These are phyloP conservation scores for Hololepta plana DNA, from an alignment of 2,888 invertebrate genomes.

Conservation along the genomic window DNA sequence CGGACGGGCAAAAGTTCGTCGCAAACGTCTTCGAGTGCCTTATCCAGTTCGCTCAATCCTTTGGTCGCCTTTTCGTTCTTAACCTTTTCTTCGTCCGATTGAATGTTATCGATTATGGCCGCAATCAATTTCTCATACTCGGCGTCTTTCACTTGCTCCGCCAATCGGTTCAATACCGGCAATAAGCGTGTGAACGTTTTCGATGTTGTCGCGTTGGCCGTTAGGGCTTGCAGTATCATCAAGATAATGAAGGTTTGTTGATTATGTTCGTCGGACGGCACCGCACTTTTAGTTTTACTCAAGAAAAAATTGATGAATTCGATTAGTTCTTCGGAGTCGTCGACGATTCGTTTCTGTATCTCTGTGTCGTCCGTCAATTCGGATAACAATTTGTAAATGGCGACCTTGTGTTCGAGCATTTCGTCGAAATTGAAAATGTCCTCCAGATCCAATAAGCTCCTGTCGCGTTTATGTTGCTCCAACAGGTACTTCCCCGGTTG, in stretches of 20 bases:
- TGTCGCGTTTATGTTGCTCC: conserved; percentile 13
- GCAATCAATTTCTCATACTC: conserved; percentile 1
- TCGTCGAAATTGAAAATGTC: conserved; percentile 22
- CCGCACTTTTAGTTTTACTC: not conserved
- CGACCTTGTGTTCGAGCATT: conserved; percentile 24
- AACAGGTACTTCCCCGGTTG: conserved; percentile 19
- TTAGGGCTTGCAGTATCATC: too few species aligned
- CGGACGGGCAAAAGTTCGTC: conserved; percentile 59
- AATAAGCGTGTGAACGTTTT: conserved; percentile 7
- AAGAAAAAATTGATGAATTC: not conserved
- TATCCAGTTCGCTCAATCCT: conserved; percentile 31
- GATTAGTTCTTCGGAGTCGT: conserved; percentile 20
- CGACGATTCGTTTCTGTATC: conserved; percentile 27
- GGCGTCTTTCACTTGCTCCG: conserved; percentile 5
- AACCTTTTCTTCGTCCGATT: conserved; percentile 12
- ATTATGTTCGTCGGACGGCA: not conserved
- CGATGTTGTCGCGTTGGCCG: conserved; percentile 5
- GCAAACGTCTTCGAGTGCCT: conserved; percentile 46
- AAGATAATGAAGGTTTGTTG: too few species aligned
- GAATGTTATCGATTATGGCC: not conserved
- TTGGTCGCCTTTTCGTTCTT: conserved; percentile 15
- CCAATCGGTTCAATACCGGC: conserved; percentile 11
- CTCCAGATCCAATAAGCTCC: conserved; percentile 24
- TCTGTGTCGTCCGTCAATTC: conserved; percentile 30
- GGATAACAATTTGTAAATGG: conserved; percentile 32